These are phyloP conservation scores for Parazoanthus swiftii DNA, from an alignment of 92 coral and sea anemone species.

Conservation along the genomic window DNA sequence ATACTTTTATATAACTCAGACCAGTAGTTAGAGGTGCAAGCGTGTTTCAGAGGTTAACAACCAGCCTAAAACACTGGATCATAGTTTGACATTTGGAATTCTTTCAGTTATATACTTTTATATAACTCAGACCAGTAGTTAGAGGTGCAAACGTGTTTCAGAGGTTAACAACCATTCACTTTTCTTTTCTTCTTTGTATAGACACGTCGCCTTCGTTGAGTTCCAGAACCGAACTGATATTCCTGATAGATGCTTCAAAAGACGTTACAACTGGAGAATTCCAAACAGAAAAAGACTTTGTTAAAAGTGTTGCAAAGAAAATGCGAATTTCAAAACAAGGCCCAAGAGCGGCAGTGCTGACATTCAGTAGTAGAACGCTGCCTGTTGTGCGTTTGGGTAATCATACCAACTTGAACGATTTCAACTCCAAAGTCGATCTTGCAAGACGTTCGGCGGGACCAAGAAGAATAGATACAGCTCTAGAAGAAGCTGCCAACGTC, in stretches of 20 bases:
- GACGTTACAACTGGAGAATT: constrained; percentile 9
- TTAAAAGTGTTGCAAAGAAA: constrained; percentile 18
- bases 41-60: not conserved
- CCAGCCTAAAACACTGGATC: no score
- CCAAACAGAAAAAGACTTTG: constrained; percentile 29
- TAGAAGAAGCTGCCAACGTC: constrained; percentile 28
- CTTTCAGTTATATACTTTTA: no score
- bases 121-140: not conserved
- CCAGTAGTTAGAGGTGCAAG: not conserved
- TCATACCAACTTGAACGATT: constrained; percentile 2
- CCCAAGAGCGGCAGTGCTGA: constrained; percentile 14
- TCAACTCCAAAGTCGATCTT: constrained; percentile 28
- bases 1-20: no score
- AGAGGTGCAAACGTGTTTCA: no score
- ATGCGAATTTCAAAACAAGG: constrained; percentile 26
- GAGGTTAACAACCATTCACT: not conserved
- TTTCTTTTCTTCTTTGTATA: not conserved
- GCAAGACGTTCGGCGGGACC: constrained; percentile 6
- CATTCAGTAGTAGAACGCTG: constrained; percentile 1
- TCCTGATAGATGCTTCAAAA: constrained; percentile 29
- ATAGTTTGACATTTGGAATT: no score
- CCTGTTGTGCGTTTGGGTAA: constrained; percentile 10
- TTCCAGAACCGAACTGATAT: constrained; percentile 12
- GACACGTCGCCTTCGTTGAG: constrained; percentile 19
- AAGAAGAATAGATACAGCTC: constrained; percentile 23